A percentile compares a stretch with the other conserved stretches of the same genome.
These are phyloP conservation scores for Desmophyllum pertusum DNA, from an alignment of 92 coral and sea anemone species.

Conservation along the genomic window DNA sequence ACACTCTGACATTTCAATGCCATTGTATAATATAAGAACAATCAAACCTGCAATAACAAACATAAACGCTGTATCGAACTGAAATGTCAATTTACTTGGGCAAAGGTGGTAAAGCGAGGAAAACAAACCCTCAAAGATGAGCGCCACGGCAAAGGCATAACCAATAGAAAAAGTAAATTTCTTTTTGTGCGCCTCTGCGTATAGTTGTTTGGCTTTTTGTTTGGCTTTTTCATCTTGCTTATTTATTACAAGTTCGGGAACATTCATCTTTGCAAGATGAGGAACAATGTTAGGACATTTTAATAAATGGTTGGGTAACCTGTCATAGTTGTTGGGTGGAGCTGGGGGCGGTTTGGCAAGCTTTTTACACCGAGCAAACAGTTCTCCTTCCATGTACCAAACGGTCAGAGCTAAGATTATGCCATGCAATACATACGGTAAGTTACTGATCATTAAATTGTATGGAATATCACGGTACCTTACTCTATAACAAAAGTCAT, in stretches of 20 bases:
- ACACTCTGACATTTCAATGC: conserved; percentile 36
- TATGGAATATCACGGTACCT: conserved; percentile 68
- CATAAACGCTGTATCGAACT: conserved; percentile 94
- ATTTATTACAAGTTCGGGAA: no score
- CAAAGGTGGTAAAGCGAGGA: conserved; percentile 86
- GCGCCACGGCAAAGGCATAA: conserved; percentile 91
- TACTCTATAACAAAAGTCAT: conserved; percentile 86
- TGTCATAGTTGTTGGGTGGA: no score
- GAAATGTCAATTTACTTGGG: conserved; percentile 86
- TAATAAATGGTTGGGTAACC: background rate
- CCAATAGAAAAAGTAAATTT: conserved; percentile 73
- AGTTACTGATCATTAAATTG: conserved; percentile 84
- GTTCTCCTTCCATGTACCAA: conserved; percentile 77
- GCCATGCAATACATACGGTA: conserved; percentile 75
- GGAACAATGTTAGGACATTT: background rate
- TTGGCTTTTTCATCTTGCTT: background rate
- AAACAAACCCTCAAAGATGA: conserved; percentile 80
- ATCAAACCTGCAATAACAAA: conserved; percentile 85
- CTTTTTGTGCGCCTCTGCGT: conserved; percentile 52
- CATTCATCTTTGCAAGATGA: background rate
- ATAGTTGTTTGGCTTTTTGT: conserved; percentile 1
- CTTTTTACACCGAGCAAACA: conserved; percentile 59
- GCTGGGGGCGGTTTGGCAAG: no score
- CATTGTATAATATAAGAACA: conserved; percentile 69
- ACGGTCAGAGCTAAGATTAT: conserved; percentile 70